A percentile compares a stretch with the other conserved stretches of the same genome.
These are phyloP conservation scores for Ardeotis arabs DNA, from an alignment of 2,113 vertebrate species.

Conservation along the genomic window DNA sequence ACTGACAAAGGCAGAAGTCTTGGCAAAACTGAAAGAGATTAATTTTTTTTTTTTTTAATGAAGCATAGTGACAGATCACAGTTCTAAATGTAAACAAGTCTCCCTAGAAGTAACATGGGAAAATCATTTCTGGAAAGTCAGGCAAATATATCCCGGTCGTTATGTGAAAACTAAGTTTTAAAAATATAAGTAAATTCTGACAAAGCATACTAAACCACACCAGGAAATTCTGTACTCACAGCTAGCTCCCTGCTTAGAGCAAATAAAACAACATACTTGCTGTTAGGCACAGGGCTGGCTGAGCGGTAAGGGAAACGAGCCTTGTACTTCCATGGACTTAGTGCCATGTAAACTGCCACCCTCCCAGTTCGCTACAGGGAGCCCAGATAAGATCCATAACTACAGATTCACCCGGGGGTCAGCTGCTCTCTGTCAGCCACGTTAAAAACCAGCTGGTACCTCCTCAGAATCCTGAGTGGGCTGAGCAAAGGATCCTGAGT, in stretches of 20 bases:
- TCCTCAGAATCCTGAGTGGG: background rate
- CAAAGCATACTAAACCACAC: background rate
- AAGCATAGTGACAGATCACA: background rate
- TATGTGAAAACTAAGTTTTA: background rate
- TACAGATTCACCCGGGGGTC: background rate
- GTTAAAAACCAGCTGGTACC: background rate
- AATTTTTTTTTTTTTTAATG: background rate
- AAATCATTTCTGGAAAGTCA: background rate
- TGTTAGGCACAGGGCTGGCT: background rate
- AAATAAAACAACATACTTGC: background rate
- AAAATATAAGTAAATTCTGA: background rate
- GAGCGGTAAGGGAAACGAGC: background rate
- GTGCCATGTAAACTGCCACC: background rate
- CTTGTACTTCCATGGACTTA: background rate
- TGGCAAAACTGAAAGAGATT: slow-evolving; percentile 83
- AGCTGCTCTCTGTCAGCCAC: background rate
- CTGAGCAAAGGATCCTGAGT: background rate
- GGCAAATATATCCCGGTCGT: background rate
- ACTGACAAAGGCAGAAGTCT: slow-evolving; percentile 82
- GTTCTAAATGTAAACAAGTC: background rate
- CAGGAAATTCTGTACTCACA: background rate
- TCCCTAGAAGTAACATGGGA: background rate
- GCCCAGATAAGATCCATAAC: background rate
- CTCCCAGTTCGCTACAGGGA: rapidly evolving
- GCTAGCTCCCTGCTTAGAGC: background rate